Percentiles rank a stretch among this genome's conserved stretches.
phyloP scores from a whole-genome alignment of 1,140 invertebrate genomes.

The Drosophila tsacasi region DNA sequence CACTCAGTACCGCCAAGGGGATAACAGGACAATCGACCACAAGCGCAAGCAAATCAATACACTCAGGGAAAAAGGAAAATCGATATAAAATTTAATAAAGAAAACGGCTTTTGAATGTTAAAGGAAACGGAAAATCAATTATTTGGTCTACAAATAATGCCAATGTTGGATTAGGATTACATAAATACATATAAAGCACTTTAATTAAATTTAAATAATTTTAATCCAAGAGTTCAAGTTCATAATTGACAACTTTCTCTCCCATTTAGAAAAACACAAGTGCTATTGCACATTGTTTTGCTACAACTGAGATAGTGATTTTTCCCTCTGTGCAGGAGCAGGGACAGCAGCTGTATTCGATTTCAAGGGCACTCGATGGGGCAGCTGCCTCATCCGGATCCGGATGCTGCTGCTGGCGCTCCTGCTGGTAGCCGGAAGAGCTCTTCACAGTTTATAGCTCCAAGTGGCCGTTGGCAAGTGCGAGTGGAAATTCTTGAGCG shows the following conservation, averaged over 20 bases:
- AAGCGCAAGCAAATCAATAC: slow-evolving; percentile 10
- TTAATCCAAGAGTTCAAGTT: neutral
- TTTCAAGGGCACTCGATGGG: slow-evolving; percentile 74
- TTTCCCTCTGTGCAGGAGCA: slow-evolving; percentile 24
- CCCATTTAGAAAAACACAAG: neutral
- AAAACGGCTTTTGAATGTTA: no score
- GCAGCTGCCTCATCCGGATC: slow-evolving; percentile 56
- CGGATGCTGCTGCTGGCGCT: slow-evolving; percentile 26
- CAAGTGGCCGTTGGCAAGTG: slow-evolving; percentile 79
- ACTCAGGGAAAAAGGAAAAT: neutral
- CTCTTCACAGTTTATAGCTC: slow-evolving; percentile 81
- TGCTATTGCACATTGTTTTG: neutral
- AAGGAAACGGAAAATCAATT: no score
- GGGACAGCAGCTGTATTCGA: slow-evolving; percentile 59
- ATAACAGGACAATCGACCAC: slow-evolving; percentile 3
- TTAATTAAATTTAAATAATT: neutral
- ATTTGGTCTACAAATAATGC: neutral
- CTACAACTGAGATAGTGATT: neutral
- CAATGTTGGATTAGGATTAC: no score
- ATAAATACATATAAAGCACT: neutral
- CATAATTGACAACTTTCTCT: neutral
- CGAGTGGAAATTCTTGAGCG: slow-evolving; percentile 79
- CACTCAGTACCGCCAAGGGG: slow-evolving; percentile 6
- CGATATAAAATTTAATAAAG: neutral
- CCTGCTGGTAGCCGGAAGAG: slow-evolving; percentile 66